Base-by-base conservation (phyloP, 2,888 invertebrate genomes). In the Criorhina ranunculi region DNA sequence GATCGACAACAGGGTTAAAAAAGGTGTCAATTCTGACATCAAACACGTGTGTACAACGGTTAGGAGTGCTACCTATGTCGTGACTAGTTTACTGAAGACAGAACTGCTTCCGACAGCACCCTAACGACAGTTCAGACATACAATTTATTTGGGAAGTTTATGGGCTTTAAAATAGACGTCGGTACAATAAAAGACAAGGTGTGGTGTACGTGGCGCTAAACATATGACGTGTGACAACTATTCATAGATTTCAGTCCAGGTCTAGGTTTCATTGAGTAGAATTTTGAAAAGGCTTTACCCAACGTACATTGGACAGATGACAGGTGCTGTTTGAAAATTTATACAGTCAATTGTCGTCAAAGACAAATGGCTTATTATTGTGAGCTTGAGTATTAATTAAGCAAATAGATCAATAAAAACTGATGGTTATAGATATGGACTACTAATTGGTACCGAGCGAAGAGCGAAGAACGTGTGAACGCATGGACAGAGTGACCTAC, bases 181-280 rank as follows among this genome's bases (percentile, higher is more conserved):
- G 24, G 12, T 12, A 40, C 40, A 59, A 12, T 59, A 24, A 40
- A 29, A 60, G 29, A 5, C 60, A 29, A 42, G 60, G 42, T 60
- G 60, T 59, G 59, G 60, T 59, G 59, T 29, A 24, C 9, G 40
- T 35, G 59, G 59, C 59, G 59, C 59, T 59, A 59, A 24, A 59
- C 24, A 59, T 59, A 40, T 59, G 59, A 59, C 59, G 59, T 24
- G 40, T 24, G 40, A 40, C 40, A 40, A 12, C 40, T 12, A 29
- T 59, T 59, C 35, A 59, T 24, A 17, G 12, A 59, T 59, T 40
- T 24, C n/a, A 29, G n/a, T 6, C 19, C 19, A 40, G n/a, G 59
- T 42, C 11, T 11, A 9, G 24, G 15, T 5, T 19, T 46, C 46
- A 46, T 46, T 46, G 46, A 46, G 19, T 9, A 46, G 46, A 17